Conservation (phyloP, 2,113 vertebrate species). For the Oenanthe oenanthe region DNA sequence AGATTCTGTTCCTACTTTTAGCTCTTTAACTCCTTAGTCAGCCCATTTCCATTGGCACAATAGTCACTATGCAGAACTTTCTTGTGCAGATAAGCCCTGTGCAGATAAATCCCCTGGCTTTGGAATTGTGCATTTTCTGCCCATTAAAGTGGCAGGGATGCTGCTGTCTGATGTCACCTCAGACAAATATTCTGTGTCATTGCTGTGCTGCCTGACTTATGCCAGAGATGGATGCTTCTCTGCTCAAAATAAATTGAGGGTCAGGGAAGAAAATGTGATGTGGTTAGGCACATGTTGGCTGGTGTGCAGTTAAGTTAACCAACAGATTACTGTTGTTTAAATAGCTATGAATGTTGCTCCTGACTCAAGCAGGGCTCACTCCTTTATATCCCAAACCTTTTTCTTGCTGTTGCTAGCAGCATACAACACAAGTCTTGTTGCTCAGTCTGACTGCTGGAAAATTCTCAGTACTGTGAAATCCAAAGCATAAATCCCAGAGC, state of each 20-base stretch:
- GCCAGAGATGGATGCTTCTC: neutral
- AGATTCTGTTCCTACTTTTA: neutral
- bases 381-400: neutral
- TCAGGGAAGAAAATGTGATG: neutral
- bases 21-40: neutral
- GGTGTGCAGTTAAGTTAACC: neutral
- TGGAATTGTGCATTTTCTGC: neutral
- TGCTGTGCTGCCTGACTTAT: neutral
- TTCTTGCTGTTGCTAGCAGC: neutral
- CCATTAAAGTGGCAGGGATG: neutral
- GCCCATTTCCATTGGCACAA: neutral
- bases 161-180: neutral
- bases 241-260: neutral
- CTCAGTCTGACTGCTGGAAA: neutral
- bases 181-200: neutral
- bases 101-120: neutral
- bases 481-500: neutral
- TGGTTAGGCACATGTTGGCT: neutral
- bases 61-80: neutral
- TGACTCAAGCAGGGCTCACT: neutral
- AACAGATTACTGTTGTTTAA: neutral
- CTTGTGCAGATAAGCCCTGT: neutral
- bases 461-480: neutral
- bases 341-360: neutral
- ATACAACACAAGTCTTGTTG: neutral